These are phyloP conservation scores for Takifugu rubripes DNA, from an alignment of 2,797 vertebrate genomes.

Conservation along the genomic window DNA sequence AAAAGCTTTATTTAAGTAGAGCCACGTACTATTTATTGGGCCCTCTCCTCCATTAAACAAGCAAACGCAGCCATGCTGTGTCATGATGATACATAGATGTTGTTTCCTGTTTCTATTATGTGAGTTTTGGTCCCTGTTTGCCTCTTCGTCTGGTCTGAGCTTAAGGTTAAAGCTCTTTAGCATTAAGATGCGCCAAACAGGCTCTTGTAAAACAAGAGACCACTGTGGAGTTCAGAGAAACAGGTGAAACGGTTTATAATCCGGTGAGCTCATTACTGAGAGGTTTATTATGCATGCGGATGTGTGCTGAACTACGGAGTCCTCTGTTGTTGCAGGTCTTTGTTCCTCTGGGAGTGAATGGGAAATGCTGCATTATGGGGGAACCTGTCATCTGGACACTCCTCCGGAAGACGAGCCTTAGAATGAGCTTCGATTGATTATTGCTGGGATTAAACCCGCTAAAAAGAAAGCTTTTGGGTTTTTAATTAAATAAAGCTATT, in stretches of 20 bases:
- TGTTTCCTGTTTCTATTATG: background rate
- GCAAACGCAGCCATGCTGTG: too few species aligned
- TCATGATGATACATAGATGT: background rate
- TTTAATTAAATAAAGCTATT: background rate
- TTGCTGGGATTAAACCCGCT: background rate
- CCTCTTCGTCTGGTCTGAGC: background rate
- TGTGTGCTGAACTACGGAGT: background rate
- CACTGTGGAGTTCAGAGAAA: background rate
- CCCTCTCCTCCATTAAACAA: slow-evolving; percentile 3
- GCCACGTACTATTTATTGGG: background rate
- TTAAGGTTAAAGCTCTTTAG: background rate
- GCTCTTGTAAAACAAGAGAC: background rate
- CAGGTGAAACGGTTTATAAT: background rate
- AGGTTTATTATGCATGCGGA: background rate
- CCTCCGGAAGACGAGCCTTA: slow-evolving; percentile 12
- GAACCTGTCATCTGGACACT: slow-evolving; percentile 19
- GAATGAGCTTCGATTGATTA: background rate
- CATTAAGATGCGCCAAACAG: background rate
- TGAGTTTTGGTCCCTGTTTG: background rate
- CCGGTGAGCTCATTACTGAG: background rate
- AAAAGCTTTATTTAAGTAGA: slow-evolving; percentile 1
- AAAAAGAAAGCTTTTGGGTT: too few species aligned
- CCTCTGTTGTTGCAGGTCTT: background rate
- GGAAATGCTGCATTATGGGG: slow-evolving; percentile 9
- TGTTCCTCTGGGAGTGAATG: background rate